Conservation (phyloP, 2,113 vertebrate species). For the Penelope pileata region DNA sequence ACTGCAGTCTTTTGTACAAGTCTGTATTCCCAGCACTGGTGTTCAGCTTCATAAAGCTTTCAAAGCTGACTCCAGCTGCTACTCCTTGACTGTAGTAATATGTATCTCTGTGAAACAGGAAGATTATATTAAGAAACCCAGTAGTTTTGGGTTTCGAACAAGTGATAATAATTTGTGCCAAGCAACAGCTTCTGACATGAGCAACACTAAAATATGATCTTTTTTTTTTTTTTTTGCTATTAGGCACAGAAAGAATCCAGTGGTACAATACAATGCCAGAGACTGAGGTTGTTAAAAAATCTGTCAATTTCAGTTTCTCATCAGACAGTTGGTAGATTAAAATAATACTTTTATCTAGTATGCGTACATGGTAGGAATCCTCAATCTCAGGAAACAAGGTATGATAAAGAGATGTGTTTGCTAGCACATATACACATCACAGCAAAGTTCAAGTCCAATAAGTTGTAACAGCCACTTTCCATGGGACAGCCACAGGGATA, state of each 20-base stretch:
- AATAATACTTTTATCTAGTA: background rate
- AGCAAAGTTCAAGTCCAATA: background rate
- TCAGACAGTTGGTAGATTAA: background rate
- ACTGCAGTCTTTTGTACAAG: conserved; percentile 75
- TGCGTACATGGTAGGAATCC: accelerated
- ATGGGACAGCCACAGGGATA: accelerated
- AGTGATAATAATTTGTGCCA: background rate
- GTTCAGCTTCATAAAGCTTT: conserved; percentile 77
- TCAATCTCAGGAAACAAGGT: background rate
- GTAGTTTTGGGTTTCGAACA: background rate
- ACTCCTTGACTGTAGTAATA: conserved; percentile 60
- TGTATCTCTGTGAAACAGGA: conserved; percentile 51
- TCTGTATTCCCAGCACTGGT: conserved; percentile 54
- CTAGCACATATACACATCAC: background rate
- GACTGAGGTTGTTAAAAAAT: background rate
- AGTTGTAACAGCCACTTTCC: background rate
- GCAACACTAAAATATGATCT: background rate
- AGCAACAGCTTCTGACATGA: background rate
- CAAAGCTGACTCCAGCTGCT: background rate
- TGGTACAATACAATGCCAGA: background rate
- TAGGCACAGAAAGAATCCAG: background rate
- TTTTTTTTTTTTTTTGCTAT: background rate
- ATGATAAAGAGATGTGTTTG: background rate
- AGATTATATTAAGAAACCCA: background rate
- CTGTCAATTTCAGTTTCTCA: background rate